Conservation (phyloP, 2,888 invertebrate species). For the Stenurella melanura region DNA sequence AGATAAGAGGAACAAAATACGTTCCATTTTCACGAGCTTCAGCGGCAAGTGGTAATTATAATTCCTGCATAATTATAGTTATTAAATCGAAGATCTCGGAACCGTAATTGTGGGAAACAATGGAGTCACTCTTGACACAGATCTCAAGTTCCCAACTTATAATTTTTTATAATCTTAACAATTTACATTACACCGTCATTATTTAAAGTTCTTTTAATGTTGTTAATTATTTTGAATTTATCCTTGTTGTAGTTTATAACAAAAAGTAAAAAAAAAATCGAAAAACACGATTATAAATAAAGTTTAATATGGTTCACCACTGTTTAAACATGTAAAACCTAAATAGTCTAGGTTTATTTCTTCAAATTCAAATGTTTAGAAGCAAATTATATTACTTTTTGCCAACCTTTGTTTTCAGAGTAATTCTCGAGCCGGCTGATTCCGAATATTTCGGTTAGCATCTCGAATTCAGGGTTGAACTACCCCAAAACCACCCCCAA, state of each 20-base stretch:
- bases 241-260: not conserved
- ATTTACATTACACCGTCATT: slow-evolving; percentile 1
- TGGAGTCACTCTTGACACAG: slow-evolving; percentile 47
- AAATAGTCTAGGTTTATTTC: no score
- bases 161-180: slow-evolving; percentile 4
- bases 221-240: slow-evolving; percentile 8
- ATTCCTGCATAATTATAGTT: slow-evolving; percentile 42
- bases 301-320: not conserved
- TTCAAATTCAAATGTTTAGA: no score
- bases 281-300: not conserved
- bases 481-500: no score
- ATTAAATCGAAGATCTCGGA: slow-evolving; percentile 36
- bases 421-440: no score
- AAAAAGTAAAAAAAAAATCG: not conserved
- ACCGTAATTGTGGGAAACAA: slow-evolving; percentile 43
- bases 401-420: no score
- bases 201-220: slow-evolving; percentile 20
- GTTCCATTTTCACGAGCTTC: slow-evolving; percentile 34
- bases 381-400: no score
- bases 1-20: not conserved
- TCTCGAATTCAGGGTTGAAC: no score
- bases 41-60: slow-evolving; percentile 28
- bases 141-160: slow-evolving; percentile 28
- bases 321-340: not conserved
- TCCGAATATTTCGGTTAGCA: no score